phyloP scores from a whole-genome alignment of 2,113 vertebrate species.

The Falcunculus frontatus region DNA sequence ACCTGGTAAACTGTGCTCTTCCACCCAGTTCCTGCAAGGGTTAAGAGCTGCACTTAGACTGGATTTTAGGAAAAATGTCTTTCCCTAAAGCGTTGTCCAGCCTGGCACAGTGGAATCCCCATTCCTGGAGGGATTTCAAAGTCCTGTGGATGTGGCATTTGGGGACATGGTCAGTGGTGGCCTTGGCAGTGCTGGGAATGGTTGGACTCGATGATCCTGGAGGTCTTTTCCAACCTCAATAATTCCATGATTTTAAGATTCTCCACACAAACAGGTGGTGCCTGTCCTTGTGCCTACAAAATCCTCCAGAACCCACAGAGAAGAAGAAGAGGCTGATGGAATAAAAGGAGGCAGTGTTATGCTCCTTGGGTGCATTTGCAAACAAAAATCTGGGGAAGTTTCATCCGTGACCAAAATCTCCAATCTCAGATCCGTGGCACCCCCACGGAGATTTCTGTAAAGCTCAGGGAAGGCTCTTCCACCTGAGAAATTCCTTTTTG shows the following conservation, averaged over 20 bases:
- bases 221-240: background rate
- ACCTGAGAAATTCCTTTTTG: background rate
- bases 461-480: background rate
- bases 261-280: background rate
- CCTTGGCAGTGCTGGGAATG: background rate
- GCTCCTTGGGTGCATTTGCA: background rate
- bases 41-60: background rate
- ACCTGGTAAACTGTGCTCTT: accelerated
- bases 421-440: background rate
- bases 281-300: background rate
- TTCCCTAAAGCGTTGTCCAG: background rate
- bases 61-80: background rate
- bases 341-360: background rate
- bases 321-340: background rate
- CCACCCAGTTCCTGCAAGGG: background rate
- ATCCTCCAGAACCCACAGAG: background rate
- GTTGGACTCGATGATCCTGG: accelerated
- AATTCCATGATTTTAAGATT: background rate
- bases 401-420: background rate
- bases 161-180: background rate
- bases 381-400: background rate
- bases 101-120: background rate
- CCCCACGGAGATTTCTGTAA: background rate
- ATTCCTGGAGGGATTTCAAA: background rate
- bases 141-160: background rate